A percentile compares a stretch with the other conserved stretches of the same genome.
These are phyloP conservation scores for Plumapathes pennacea DNA, from an alignment of 92 coral and sea anemone genomes.

Conservation along the genomic window DNA sequence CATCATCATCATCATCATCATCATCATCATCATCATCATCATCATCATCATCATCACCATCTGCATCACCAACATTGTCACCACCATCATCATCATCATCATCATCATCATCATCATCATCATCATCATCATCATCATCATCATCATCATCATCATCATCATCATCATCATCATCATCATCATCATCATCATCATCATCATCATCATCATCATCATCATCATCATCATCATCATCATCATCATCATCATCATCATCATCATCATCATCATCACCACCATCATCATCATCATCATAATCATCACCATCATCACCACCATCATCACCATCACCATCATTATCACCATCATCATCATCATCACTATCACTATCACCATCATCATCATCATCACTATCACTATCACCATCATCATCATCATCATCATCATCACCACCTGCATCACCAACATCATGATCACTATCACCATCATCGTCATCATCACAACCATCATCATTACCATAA, in stretches of 20 bases:
- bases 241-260: background rate
- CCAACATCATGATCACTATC: background rate
- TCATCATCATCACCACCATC: slow-evolving; percentile 1
- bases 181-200: background rate
- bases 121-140: background rate
- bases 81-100: background rate
- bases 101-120: background rate
- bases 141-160: background rate
- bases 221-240: background rate
- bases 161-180: background rate
- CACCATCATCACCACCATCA: background rate
- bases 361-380: background rate
- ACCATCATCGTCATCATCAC: background rate
- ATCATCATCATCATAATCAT: background rate
- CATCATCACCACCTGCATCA: background rate
- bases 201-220: background rate
- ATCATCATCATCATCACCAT: background rate
- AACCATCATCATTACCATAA: background rate
- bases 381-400: background rate
- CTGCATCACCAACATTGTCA: background rate
- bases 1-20: background rate
- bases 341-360: background rate
- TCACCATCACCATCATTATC: background rate
- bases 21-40: background rate
- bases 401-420: background rate